A percentile compares a stretch with the other conserved stretches of the same genome.
Conservation (phyloP, 2,888 invertebrate species). For the Steinernema hermaphroditum region DNA sequence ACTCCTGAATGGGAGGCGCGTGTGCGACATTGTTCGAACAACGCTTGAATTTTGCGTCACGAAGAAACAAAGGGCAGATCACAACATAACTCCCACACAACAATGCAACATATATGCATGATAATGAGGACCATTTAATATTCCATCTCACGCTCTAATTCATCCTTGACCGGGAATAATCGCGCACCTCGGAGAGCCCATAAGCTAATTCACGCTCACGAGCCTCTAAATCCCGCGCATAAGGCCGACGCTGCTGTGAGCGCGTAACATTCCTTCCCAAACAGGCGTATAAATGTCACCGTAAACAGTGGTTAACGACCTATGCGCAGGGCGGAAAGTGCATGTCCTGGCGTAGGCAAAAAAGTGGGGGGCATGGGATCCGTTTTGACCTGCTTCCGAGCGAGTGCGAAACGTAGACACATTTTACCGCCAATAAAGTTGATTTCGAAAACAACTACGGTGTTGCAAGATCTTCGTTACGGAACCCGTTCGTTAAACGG, state of each 20-base stretch:
- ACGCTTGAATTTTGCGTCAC: too few relatives aligned
- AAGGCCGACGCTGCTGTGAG: background rate
- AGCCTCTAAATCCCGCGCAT: conserved; percentile 9
- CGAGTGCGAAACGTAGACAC: background rate
- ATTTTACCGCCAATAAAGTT: background rate
- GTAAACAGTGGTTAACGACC: conserved; percentile 15
- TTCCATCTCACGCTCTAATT: too few relatives aligned
- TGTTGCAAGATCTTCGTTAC: background rate
- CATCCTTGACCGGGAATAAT: background rate
- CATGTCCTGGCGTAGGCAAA: too few relatives aligned
- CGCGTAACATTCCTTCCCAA: background rate
- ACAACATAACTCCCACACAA: too few relatives aligned
- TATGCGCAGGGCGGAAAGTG: background rate
- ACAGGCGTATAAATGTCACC: conserved; percentile 11
- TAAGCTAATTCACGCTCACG: background rate
- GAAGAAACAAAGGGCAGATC: too few relatives aligned
- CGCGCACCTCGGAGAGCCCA: background rate
- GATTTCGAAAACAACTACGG: background rate
- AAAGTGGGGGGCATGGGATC: too few relatives aligned
- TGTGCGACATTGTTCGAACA: too few relatives aligned
- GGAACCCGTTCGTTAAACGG: background rate
- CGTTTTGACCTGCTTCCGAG: background rate
- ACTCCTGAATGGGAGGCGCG: too few relatives aligned
- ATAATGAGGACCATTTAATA: too few relatives aligned
- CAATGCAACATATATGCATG: too few relatives aligned